These are phyloP conservation scores for Muricea muricata DNA, from an alignment of 92 coral and sea anemone genomes.

Conservation along the genomic window DNA sequence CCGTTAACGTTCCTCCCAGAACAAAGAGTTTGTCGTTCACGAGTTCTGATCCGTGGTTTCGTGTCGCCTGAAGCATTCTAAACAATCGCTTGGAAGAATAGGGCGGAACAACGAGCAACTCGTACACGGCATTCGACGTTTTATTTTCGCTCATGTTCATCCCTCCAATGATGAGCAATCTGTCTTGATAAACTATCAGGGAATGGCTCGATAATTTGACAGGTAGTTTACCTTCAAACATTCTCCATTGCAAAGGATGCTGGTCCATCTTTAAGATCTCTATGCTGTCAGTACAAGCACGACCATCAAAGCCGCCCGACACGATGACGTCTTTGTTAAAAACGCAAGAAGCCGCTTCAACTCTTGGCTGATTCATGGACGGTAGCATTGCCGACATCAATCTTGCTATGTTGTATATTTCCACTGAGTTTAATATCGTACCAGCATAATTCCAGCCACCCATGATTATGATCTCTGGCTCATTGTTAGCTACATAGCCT, in stretches of 20 bases:
- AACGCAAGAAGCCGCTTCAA: neutral
- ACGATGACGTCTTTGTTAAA: neutral
- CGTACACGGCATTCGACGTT: neutral
- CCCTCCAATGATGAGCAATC: constrained; percentile 22
- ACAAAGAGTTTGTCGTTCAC: constrained; percentile 16
- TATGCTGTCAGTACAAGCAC: neutral
- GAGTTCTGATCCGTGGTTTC: constrained; percentile 4
- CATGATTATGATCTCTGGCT: neutral
- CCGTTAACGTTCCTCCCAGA: constrained; percentile 4
- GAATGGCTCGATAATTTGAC: neutral
- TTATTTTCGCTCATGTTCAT: neutral
- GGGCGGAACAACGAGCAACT: neutral
- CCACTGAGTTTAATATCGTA: neutral
- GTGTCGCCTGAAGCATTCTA: constrained; percentile 4
- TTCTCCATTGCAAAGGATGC: neutral
- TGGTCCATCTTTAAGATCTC: neutral
- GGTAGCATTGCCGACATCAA: neutral
- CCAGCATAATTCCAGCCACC: neutral
- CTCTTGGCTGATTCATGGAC: neutral
- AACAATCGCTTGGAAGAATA: neutral
- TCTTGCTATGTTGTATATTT: neutral
- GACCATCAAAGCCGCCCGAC: neutral
- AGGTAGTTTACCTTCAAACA: neutral
- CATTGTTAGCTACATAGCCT: neutral
- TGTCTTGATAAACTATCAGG: neutral